A percentile compares a stretch with the other conserved stretches of the same genome.
These are phyloP conservation scores for Apamea anceps DNA, from an alignment of 2,888 invertebrate genomes.

Conservation along the genomic window DNA sequence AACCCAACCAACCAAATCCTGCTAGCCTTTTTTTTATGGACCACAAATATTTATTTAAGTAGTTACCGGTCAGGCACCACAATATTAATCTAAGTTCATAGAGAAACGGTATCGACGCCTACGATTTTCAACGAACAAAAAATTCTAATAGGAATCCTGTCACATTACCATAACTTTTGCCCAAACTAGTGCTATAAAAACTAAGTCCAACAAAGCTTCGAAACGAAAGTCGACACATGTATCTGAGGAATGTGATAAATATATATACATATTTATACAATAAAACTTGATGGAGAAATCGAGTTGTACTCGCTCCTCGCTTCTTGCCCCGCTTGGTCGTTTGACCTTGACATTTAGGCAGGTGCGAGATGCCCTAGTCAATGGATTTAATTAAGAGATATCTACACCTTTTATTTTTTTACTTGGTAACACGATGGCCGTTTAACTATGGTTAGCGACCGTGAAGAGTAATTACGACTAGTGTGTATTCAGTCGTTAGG, in stretches of 20 bases:
- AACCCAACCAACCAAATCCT: slow-evolving; percentile 26
- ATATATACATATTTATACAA: slow-evolving; percentile 79
- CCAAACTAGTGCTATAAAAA: slow-evolving; percentile 67
- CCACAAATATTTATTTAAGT: slow-evolving; percentile 24
- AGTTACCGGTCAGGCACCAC: slow-evolving; percentile 29
- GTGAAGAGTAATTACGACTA: slow-evolving; percentile 29
- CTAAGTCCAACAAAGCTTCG: slow-evolving; percentile 57
- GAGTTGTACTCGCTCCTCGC: slow-evolving; percentile 69
- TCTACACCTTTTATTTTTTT: slow-evolving; percentile 51
- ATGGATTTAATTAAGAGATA: slow-evolving; percentile 65
- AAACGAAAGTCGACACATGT: slow-evolving; percentile 68
- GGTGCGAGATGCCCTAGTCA: slow-evolving; percentile 64
- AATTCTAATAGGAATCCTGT: slow-evolving; percentile 60
- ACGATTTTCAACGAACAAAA: slow-evolving; percentile 56
- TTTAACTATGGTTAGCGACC: slow-evolving; percentile 26
- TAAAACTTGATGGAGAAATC: slow-evolving; percentile 84
- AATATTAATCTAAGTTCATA: slow-evolving; percentile 49
- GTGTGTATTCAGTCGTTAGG: slow-evolving; percentile 25
- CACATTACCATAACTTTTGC: slow-evolving; percentile 67
- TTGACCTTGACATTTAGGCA: slow-evolving; percentile 85
- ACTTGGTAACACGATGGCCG: slow-evolving; percentile 4
- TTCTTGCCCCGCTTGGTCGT: slow-evolving; percentile 74
- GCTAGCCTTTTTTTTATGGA: slow-evolving; percentile 16
- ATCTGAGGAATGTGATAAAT: slow-evolving; percentile 78
- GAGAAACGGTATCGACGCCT: slow-evolving; percentile 56